These are phyloP conservation scores for Amblyjoppa proteus DNA, from an alignment of 2,888 invertebrate species.

Conservation along the genomic window DNA sequence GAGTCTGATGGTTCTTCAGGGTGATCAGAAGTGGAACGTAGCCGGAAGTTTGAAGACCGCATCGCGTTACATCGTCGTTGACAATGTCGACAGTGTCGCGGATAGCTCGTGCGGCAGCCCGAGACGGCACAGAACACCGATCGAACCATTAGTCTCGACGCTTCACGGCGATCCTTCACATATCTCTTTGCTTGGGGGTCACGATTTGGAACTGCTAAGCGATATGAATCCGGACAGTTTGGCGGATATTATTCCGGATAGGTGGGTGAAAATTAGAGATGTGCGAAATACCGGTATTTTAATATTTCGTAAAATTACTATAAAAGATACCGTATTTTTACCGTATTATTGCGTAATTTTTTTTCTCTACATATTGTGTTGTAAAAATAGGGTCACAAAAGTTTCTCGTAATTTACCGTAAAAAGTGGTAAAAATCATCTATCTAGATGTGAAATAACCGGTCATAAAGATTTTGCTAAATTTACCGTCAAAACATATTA, in stretches of 20 bases:
- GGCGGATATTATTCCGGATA: slow-evolving; percentile 92
- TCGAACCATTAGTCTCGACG: slow-evolving; percentile 81
- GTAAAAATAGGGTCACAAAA: too few species aligned
- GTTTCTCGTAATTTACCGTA: too few species aligned
- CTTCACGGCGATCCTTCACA: slow-evolving; percentile 90
- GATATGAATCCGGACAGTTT: slow-evolving; percentile 96
- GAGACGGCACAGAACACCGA: slow-evolving; percentile 75
- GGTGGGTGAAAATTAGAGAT: slow-evolving; percentile 83
- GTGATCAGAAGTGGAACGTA: slow-evolving; percentile 91
- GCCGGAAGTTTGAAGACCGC: slow-evolving; percentile 80
- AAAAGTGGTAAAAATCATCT: too few species aligned
- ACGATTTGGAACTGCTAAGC: slow-evolving; percentile 93
- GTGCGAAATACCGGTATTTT: too few species aligned
- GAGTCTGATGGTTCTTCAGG: slow-evolving; percentile 92
- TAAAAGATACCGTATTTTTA: too few species aligned
- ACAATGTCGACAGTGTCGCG: slow-evolving; percentile 80
- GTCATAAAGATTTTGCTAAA: too few species aligned
- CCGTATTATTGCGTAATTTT: too few species aligned
- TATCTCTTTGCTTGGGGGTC: slow-evolving; percentile 93
- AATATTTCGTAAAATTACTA: too few species aligned
- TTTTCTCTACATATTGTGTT: too few species aligned
- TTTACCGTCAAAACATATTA: too few species aligned
- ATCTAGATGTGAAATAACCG: too few species aligned
- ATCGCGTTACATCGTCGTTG: slow-evolving; percentile 82
- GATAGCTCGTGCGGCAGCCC: slow-evolving; percentile 73